phyloP scores from a whole-genome alignment of 2,797 vertebrate species.

The Sebastes umbrosus region DNA sequence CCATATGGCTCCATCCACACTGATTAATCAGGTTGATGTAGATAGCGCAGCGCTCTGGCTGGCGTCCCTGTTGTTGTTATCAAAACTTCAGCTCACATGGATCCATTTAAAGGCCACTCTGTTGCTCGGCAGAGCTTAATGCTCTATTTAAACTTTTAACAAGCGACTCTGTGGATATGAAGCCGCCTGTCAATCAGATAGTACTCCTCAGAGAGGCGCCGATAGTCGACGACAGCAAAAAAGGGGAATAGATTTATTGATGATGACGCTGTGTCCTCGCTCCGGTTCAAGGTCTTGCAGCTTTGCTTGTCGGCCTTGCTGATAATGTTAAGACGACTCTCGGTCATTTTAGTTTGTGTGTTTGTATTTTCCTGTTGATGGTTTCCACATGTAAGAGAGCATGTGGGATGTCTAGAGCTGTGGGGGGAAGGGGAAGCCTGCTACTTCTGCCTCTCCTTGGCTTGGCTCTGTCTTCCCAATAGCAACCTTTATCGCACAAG shows the following conservation, averaged over 20 bases:
- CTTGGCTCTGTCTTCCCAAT: constrained; percentile 4
- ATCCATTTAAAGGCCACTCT: constrained; percentile 61
- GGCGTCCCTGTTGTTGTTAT: constrained; percentile 30
- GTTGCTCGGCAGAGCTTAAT: constrained; percentile 1
- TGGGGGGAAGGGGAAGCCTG: neutral
- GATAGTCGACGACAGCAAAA: neutral
- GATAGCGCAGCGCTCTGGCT: constrained; percentile 7
- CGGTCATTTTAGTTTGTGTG: neutral
- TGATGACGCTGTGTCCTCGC: neutral
- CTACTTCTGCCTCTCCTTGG: neutral
- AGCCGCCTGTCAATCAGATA: constrained; percentile 21
- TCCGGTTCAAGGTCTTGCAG: neutral
- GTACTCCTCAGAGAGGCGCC: constrained; percentile 4
- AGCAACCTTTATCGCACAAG: constrained; percentile 8
- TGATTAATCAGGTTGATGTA: constrained; percentile 26
- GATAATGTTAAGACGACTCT: neutral
- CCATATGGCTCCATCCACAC: constrained; percentile 43
- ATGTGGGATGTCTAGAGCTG: neutral
- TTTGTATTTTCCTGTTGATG: constrained; percentile 41
- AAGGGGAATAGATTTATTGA: neutral
- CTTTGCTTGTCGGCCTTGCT: neutral
- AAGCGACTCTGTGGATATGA: constrained; percentile 24
- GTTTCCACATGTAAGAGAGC: constrained; percentile 60
- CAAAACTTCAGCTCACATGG: constrained; percentile 51
- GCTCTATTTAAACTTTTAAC: constrained; percentile 48